Percentiles rank a stretch among this genome's conserved stretches.
phyloP scores from a whole-genome alignment of 2,797 vertebrate species.

The Nyctalus aviator region DNA sequence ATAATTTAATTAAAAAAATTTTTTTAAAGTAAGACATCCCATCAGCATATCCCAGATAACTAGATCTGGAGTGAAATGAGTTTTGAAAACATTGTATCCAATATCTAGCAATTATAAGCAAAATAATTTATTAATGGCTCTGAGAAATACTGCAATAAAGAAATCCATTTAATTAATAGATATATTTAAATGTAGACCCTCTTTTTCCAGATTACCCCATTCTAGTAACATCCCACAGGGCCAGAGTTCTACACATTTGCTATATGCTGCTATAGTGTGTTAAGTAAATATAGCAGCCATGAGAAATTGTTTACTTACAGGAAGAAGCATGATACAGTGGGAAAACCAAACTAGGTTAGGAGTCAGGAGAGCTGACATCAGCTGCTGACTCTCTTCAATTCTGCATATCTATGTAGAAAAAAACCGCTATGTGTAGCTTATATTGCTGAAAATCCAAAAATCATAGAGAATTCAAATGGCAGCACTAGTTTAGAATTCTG shows the following conservation, averaged over 20 bases:
- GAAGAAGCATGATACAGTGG: background rate
- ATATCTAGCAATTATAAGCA: background rate
- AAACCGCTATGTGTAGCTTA: background rate
- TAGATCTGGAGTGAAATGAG: background rate
- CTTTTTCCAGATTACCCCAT: background rate
- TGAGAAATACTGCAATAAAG: slow-evolving; percentile 10
- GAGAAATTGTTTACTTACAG: background rate
- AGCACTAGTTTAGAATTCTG: background rate
- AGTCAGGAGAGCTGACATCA: slow-evolving; percentile 42
- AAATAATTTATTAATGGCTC: background rate
- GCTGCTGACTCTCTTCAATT: background rate
- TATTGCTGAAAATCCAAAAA: slow-evolving; percentile 30
- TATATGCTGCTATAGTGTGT: background rate
- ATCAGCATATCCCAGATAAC: background rate
- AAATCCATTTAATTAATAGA: background rate
- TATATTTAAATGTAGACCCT: background rate
- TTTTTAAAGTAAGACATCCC: background rate
- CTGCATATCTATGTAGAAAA: background rate
- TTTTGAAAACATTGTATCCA: background rate
- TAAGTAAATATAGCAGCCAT: background rate
- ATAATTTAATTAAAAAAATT: too few species aligned
- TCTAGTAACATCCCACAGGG: background rate
- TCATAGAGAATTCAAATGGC: background rate
- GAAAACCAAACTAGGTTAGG: background rate
- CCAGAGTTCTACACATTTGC: background rate